Evolutionary conservation across 2,888 invertebrate genomes (phyloP), one percentile per base, ranked within the genome.

Genomic region (Drosophila recens): DNA sequence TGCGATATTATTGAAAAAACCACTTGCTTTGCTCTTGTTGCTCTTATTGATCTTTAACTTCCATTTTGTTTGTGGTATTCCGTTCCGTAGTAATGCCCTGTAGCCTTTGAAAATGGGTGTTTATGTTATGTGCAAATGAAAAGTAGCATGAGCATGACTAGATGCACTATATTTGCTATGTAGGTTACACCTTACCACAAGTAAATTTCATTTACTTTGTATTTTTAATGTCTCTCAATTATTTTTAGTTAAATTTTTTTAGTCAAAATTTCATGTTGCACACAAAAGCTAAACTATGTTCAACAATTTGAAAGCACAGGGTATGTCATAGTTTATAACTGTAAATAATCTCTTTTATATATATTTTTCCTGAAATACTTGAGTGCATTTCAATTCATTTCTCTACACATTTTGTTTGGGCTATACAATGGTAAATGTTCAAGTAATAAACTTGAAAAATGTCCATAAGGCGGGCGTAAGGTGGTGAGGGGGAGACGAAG

Each of bases 371-470:
- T 36, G 57, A 66, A 65, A 70, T 79, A 66, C 54, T 75, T 70
- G 68, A 81, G 81, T 69, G 74, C 69, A 77, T 81, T 82, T 83
- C 67, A 66, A 72, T 78, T 73, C 56, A 71, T 68, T 77, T 69
- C 30, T 43, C 52, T 67, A 34, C 58, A 49, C 20, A 42, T 73
- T 62, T 74, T 67, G 54, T 64, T 79, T 82, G 64, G 56, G 33
- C 72, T 51, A 58, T 73, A 65, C 75, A 66, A 76, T 82, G 85
- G 85, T 79, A 74, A 87, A 83, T 83, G 76, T 59, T 69, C 59
- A 54, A 71, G 87, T 76, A 85, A 84, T 83, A 84, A 87, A 82
- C 85, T 82, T 84, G 79, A 87, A 79, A 73, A 87, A 87, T 87
- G 75, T 67, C 67, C 82, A 73, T 48, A 23, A 20, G 23, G 15